Evolutionary conservation across 2,797 vertebrate species (phyloP), one percentile per base, ranked within the genome.

Genomic region (Diplodus puntazzo): DNA sequence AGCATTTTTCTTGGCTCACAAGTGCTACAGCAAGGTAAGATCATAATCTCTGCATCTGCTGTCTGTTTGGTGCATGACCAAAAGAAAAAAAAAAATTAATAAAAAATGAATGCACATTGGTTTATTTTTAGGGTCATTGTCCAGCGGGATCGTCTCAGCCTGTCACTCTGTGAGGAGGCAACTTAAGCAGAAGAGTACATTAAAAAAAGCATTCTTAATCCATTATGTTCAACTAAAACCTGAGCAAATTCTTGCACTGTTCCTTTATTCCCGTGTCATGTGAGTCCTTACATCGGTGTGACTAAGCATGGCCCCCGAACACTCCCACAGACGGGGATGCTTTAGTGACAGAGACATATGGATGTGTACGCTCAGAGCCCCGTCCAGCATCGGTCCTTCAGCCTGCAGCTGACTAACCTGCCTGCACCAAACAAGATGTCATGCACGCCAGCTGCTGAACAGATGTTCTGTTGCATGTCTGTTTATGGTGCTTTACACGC

Each of bases 271-370:
- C 34, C 30, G 14, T 66, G 63, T 62, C 9, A 1, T 75, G 73
- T 66, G 66, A 74, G 74, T 30, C 49, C 2, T 0, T 64, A 43
- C 55, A 55, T 54, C 21, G 14, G n/a, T 54, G 82, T 59, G 42
- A 75, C 49, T 45, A 27, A 63, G 66, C 63, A 42, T 34, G 20
- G 20, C 62, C 55, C 49, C 23, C 34, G 46, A 45, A 55, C 7
- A 45, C 72, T 62, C 55, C 42, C 72, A 79, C 67, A 82, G 76
- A 69, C 77, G 69, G 21, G 39, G 80, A 91, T 88, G 79, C 69
- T 80, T 88, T 11, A 79, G 82, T 88, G 87, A 78, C 89, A 81
- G 78, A 88, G 81, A 92, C 76, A 77, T 83, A 87, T 86, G 87
- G 70, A 79, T 90, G 90, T 89, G 81, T 88, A 88, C 66, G 61